Percentiles rank a stretch among this genome's conserved stretches.
Evolutionary conservation across 2,113 vertebrate species (phyloP).

Genomic region (Lycaon pictus): DNA sequence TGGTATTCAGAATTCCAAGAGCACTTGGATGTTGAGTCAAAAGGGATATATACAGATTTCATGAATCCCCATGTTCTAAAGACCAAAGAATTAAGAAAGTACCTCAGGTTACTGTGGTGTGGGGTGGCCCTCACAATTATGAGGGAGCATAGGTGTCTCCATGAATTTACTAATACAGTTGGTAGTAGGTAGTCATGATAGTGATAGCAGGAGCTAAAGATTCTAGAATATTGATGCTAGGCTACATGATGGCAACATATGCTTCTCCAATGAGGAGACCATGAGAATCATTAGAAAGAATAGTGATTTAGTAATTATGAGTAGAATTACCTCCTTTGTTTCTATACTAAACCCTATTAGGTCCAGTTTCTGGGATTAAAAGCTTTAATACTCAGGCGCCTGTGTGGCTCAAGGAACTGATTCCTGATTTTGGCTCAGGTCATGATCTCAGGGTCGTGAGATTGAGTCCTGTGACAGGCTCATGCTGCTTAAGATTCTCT

Average conservation of each 20-base stretch:
- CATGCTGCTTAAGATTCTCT: too few relatives aligned
- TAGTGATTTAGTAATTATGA: not conserved
- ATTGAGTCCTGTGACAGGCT: too few relatives aligned
- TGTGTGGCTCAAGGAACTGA: too few relatives aligned
- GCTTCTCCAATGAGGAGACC: not conserved
- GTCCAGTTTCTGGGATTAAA: not conserved
- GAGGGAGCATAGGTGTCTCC: too few relatives aligned
- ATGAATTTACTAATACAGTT: not conserved
- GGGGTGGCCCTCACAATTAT: not conserved
- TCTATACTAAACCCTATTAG: not conserved
- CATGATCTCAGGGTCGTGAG: too few relatives aligned
- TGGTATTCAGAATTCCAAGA: not conserved
- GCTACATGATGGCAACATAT: not conserved
- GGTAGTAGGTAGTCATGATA: not conserved
- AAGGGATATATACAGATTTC: not conserved
- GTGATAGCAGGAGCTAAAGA: not conserved
- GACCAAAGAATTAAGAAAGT: not conserved
- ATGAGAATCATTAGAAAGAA: not conserved
- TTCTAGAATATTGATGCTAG: not conserved
- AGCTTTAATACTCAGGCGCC: not conserved
- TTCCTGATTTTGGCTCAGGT: too few relatives aligned
- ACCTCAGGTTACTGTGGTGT: not conserved
- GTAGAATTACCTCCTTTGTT: not conserved
- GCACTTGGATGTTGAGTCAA: not conserved
- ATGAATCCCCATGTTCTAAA: not conserved